phyloP scores from a whole-genome alignment of 1,140 invertebrate species.

The Phenacoccus solenopsis region DNA sequence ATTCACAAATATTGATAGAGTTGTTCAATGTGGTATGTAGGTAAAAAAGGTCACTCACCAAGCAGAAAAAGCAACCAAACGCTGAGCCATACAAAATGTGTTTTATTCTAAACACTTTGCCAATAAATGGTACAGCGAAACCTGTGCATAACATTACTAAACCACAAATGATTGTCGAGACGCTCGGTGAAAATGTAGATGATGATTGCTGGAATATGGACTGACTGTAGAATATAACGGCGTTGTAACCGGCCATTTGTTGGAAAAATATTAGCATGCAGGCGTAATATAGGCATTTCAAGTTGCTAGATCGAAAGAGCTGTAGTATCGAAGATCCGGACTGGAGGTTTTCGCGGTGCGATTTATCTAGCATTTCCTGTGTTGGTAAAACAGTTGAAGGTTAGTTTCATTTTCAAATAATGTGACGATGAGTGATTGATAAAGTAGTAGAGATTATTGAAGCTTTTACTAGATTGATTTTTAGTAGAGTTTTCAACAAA shows the following conservation, averaged over 20 bases:
- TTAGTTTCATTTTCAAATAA: too few species aligned
- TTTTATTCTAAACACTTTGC: constrained; percentile 59
- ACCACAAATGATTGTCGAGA: constrained; percentile 66
- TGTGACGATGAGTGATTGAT: too few species aligned
- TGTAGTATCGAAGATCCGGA: not conserved
- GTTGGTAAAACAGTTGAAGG: too few species aligned
- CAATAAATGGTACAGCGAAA: constrained; percentile 51
- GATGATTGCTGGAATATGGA: constrained; percentile 52
- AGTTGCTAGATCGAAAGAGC: constrained; percentile 19
- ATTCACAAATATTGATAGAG: too few species aligned
- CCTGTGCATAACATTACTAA: constrained; percentile 55
- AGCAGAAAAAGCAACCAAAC: constrained; percentile 43
- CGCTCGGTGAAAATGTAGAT: constrained; percentile 40
- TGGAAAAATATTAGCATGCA: constrained; percentile 58
- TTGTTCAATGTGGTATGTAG: too few species aligned
- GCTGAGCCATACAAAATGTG: constrained; percentile 56
- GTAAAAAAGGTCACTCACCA: not conserved
- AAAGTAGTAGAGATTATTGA: too few species aligned
- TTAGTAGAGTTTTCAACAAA: too few species aligned
- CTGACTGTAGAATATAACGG: constrained; percentile 52
- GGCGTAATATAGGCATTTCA: constrained; percentile 52
- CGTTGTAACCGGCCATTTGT: constrained; percentile 53
- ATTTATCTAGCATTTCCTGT: not conserved
- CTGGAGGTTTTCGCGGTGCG: not conserved
- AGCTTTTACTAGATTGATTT: too few species aligned